phyloP scores from a whole-genome alignment of 1,140 invertebrate genomes.

The Ptiloglossa arizonensis region DNA sequence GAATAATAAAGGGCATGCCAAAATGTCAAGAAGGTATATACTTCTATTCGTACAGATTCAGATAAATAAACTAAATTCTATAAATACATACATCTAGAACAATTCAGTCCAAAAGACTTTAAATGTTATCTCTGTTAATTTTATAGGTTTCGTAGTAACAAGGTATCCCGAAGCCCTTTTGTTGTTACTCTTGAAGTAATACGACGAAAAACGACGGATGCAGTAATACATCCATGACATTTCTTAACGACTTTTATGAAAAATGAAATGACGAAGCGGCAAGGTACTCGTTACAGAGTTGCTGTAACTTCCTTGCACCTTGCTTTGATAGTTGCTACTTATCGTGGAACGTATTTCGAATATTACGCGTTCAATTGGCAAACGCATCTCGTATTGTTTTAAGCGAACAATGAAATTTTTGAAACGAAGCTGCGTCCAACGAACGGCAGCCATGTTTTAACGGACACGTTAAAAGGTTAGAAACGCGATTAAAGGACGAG shows the following conservation, averaged over 20 bases:
- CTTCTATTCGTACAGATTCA: too few species aligned
- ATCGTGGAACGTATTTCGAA: neutral
- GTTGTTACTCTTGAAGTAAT: too few species aligned
- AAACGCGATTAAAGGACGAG: neutral
- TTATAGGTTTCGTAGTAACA: too few species aligned
- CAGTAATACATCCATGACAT: neutral
- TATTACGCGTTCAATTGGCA: neutral
- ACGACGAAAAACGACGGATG: neutral
- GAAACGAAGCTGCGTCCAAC: neutral
- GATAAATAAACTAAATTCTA: too few species aligned
- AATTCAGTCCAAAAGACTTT: too few species aligned
- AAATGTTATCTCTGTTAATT: too few species aligned
- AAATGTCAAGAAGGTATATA: too few species aligned
- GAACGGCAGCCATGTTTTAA: neutral
- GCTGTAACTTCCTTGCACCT: neutral
- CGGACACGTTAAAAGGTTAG: neutral
- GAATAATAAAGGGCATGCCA: too few species aligned
- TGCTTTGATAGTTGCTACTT: neutral
- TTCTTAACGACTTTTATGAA: conserved; percentile 13
- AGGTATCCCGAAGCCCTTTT: neutral
- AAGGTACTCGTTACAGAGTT: neutral
- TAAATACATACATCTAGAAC: too few species aligned
- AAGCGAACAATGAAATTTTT: neutral
- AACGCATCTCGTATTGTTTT: neutral
- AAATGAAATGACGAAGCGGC: neutral